phyloP scores from a whole-genome alignment of 1,140 invertebrate species.

The Bombus breviceps region DNA sequence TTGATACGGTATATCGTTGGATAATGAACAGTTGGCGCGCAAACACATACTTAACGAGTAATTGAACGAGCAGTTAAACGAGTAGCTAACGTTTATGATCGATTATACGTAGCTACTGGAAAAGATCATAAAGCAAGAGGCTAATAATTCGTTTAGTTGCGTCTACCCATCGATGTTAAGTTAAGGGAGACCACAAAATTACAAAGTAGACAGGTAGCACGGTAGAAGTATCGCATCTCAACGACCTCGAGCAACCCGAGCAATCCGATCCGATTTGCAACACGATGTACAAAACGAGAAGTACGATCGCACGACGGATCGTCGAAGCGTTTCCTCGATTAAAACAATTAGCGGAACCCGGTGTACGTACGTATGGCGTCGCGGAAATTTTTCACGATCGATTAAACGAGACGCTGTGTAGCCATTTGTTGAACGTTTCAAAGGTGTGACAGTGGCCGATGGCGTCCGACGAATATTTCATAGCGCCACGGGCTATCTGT shows the following conservation, averaged over 20 bases:
- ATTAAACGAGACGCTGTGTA: constrained; percentile 57
- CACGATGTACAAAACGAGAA: neutral
- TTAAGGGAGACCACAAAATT: neutral
- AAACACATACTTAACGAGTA: too few relatives aligned
- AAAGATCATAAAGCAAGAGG: neutral
- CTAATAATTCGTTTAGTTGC: neutral
- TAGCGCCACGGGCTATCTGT: constrained; percentile 45
- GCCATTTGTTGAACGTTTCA: constrained; percentile 52
- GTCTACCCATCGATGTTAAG: neutral
- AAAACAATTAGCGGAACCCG: constrained; percentile 36
- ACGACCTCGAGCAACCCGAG: neutral
- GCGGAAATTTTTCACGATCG: constrained; percentile 25
- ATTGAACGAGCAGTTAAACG: too few relatives aligned
- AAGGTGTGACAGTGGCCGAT: constrained; percentile 10
- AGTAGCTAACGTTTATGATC: neutral
- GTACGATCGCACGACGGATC: too few relatives aligned
- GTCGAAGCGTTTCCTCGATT: neutral
- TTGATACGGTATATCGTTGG: too few relatives aligned
- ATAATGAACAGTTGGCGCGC: too few relatives aligned
- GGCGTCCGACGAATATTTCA: constrained; percentile 54
- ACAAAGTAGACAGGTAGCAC: neutral
- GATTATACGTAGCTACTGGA: neutral
- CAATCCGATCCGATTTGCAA: neutral
- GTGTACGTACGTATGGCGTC: neutral
- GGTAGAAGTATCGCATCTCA: neutral